Conservation (phyloP, 2,113 vertebrate species). For the Anoplopoma fimbria region DNA sequence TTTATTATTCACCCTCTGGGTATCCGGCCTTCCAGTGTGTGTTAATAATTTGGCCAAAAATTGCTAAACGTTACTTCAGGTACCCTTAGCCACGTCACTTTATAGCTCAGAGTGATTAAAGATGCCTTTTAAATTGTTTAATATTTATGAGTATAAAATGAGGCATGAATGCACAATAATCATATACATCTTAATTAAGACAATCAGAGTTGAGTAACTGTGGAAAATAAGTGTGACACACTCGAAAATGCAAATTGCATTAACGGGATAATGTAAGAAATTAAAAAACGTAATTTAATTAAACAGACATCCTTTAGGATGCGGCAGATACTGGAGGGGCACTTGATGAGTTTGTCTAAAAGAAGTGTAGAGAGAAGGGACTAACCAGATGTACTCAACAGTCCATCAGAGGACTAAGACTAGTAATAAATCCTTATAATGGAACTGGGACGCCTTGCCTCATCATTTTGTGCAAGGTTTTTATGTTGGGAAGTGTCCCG, state of each 20-base stretch:
- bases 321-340: neutral
- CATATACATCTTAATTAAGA: slow-evolving; percentile 11
- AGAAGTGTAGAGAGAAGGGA: neutral
- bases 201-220: neutral
- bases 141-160: slow-evolving; percentile 14
- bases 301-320: neutral
- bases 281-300: neutral
- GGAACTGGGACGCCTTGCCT: neutral
- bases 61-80: neutral
- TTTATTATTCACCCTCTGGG: neutral
- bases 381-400: neutral
- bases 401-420: neutral
- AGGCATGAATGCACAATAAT: slow-evolving; percentile 21
- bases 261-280: neutral
- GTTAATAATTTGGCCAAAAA: neutral
- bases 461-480: neutral
- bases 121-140: neutral
- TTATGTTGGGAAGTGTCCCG: neutral
- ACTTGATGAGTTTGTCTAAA: neutral
- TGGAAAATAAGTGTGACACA: neutral
- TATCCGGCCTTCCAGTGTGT: neutral
- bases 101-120: neutral
- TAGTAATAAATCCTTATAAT: neutral
- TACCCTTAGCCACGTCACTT: neutral
- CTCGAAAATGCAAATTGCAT: neutral